Evolutionary conservation across 1,140 invertebrate genomes (phyloP).

Genomic region (Drosophila rufa): DNA sequence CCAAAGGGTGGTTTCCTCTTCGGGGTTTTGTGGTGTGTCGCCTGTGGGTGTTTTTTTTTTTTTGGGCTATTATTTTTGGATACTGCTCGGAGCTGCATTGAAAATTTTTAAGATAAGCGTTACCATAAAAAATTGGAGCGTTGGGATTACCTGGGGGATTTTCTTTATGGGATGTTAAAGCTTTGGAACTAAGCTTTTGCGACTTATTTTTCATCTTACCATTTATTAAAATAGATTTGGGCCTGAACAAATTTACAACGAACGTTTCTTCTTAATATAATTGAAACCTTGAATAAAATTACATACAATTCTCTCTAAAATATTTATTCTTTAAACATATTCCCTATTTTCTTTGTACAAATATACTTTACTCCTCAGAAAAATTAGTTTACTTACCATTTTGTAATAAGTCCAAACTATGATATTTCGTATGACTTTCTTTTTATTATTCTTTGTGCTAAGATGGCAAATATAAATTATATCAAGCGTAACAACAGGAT

Average conservation of each 20-base stretch:
- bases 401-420: too few species aligned
- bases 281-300: too few species aligned
- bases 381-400: too few species aligned
- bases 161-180: background rate
- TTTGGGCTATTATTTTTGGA: conserved; percentile 14
- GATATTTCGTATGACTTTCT: too few species aligned
- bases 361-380: too few species aligned
- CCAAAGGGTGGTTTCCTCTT: conserved; percentile 40
- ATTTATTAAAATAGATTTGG: too few species aligned
- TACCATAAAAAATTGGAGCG: conserved; percentile 8
- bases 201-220: background rate
- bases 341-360: too few species aligned
- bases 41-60: conserved; percentile 11
- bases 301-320: too few species aligned
- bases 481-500: background rate
- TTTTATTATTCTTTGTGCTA: too few species aligned
- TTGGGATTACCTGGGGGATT: background rate
- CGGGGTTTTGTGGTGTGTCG: conserved; percentile 16
- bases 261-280: too few species aligned
- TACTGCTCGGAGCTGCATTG: conserved; percentile 10
- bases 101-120: conserved; percentile 29
- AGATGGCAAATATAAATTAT: background rate
- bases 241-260: too few species aligned
- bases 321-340: too few species aligned
- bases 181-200: background rate